Percentiles rank a stretch among this genome's conserved stretches.
Conservation (phyloP, 2,113 vertebrate species). For the Coryphaenoides rupestris region DNA sequence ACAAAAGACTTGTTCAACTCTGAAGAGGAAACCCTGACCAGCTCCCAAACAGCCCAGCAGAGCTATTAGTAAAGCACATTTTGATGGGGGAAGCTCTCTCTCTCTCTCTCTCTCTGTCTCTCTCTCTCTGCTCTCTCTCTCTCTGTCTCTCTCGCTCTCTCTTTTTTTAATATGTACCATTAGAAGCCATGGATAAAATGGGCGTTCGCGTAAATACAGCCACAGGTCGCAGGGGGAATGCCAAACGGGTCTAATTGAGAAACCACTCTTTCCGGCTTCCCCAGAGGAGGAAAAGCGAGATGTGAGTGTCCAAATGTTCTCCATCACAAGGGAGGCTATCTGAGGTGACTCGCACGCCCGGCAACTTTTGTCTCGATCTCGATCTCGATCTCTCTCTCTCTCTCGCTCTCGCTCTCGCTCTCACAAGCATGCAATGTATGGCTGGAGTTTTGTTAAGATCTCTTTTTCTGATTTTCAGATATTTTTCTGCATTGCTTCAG, state of each 20-base stretch:
- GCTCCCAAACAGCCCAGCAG: conserved; percentile 64
- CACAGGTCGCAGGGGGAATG: conserved; percentile 64
- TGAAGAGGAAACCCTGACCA: conserved; percentile 68
- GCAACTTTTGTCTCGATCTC: no score
- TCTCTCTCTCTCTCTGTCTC: background rate
- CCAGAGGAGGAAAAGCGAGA: no score
- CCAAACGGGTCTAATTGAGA: conserved; percentile 63
- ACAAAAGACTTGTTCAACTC: conserved; percentile 45
- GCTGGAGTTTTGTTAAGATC: no score
- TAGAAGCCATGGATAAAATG: conserved; percentile 71
- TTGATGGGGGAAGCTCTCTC: conserved; percentile 50
- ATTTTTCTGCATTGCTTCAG: no score
- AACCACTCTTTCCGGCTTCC: conserved; percentile 30
- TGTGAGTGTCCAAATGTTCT: no score
- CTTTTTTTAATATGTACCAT: conserved; percentile 68
- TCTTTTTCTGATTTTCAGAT: no score
- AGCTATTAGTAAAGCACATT: conserved; percentile 68
- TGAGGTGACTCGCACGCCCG: no score
- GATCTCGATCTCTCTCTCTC: no score
- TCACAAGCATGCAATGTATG: no score
- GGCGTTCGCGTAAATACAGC: conserved; percentile 71
- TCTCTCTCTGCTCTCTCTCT: background rate
- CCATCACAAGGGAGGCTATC: no score
- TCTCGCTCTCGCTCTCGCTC: no score
- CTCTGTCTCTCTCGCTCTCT: conserved; percentile 16